Conservation (phyloP, 2,797 vertebrate genomes). For the Sebastes hubbsi region DNA sequence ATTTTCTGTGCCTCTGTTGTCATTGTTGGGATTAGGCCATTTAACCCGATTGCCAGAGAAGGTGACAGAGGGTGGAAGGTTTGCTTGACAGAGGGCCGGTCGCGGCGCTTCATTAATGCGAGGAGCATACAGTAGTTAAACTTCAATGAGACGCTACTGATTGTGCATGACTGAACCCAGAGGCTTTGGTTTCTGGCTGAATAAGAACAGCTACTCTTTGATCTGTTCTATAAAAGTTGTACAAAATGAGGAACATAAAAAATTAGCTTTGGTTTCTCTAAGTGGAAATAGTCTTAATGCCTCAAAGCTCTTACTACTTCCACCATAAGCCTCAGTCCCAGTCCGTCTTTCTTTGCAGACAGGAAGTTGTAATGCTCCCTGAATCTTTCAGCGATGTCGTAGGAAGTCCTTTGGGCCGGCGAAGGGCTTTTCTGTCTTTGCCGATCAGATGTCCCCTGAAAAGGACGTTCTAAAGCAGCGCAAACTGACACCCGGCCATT, state of each 20-base stretch:
- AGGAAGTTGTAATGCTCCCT: conserved; percentile 61
- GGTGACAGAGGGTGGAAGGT: conserved; percentile 52
- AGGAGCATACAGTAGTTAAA: conserved; percentile 51
- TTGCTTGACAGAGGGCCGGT: conserved; percentile 15
- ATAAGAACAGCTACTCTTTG: conserved; percentile 29
- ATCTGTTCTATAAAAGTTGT: neutral
- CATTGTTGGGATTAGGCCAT: conserved; percentile 71
- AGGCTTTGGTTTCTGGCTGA: conserved; percentile 53
- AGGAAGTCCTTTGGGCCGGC: conserved; percentile 53
- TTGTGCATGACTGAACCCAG: conserved; percentile 45
- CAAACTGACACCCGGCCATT: conserved; percentile 82
- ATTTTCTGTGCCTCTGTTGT: conserved; percentile 69
- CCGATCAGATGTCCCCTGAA: conserved; percentile 68
- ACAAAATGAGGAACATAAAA: neutral
- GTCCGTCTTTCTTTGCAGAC: neutral
- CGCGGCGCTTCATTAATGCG: conserved; percentile 43
- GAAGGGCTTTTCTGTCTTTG: conserved; percentile 61
- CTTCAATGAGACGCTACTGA: conserved; percentile 67
- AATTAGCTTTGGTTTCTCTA: neutral
- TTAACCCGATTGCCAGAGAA: conserved; percentile 69
- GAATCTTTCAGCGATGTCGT: conserved; percentile 62
- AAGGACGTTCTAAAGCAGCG: conserved; percentile 64
- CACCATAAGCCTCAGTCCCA: neutral
- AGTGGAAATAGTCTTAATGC: neutral
- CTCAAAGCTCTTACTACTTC: neutral